These are phyloP conservation scores for Microcebus jonahi DNA, from an alignment of 2,113 vertebrate genomes.

Conservation along the genomic window DNA sequence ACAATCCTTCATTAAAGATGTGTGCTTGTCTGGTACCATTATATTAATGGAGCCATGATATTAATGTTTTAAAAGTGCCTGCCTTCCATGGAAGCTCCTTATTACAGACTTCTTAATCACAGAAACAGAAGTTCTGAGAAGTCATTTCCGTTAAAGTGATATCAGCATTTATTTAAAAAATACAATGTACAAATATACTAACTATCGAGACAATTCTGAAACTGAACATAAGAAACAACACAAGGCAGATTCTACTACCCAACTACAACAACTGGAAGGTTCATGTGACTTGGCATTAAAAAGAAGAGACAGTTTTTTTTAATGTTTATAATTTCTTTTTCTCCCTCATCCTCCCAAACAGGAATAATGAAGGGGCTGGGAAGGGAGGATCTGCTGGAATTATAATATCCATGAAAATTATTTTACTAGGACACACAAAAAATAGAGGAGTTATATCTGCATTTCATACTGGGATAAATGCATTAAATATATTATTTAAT, in stretches of 20 bases:
- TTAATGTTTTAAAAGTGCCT: neutral
- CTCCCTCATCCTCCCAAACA: neutral
- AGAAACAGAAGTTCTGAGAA: neutral
- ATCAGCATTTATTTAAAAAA: neutral
- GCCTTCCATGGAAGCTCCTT: neutral
- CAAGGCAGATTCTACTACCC: neutral
- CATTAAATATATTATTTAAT: neutral
- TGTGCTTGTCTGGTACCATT: neutral
- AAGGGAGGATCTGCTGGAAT: neutral
- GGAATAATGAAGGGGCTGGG: neutral
- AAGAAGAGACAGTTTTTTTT: neutral
- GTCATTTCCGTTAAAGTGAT: neutral
- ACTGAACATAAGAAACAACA: neutral
- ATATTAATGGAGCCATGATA: neutral
- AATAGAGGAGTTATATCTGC: neutral
- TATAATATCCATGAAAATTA: neutral
- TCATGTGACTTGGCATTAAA: neutral
- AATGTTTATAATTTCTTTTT: neutral
- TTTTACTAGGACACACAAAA: neutral
- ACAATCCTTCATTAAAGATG: neutral
- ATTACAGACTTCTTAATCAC: neutral
- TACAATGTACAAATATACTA: neutral
- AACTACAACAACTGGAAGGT: accelerated
- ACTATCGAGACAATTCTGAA: neutral
- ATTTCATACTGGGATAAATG: neutral